These are phyloP conservation scores for Aleiodes alternator DNA, from an alignment of 2,888 invertebrate genomes.

Conservation along the genomic window DNA sequence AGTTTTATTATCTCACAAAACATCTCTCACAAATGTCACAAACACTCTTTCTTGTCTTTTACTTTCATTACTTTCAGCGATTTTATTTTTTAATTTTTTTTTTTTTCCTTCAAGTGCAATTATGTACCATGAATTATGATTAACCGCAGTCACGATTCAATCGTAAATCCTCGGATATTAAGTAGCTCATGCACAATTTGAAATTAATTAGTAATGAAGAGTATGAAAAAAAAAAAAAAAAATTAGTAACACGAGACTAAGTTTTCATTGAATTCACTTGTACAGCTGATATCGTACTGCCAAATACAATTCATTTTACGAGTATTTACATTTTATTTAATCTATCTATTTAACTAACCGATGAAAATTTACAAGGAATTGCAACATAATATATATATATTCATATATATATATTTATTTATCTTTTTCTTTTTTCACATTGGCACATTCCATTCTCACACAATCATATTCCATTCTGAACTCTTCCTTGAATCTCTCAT, in stretches of 20 bases:
- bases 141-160: slow-evolving; percentile 25
- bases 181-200: slow-evolving; percentile 29
- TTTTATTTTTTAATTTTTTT: not conserved
- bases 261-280: slow-evolving; percentile 15
- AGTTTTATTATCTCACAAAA: slow-evolving; percentile 32
- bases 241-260: slow-evolving; percentile 24
- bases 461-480: slow-evolving; percentile 23
- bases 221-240: slow-evolving; percentile 9
- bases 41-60: slow-evolving; percentile 25
- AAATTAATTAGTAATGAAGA: slow-evolving; percentile 20
- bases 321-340: slow-evolving; percentile 57
- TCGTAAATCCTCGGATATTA: slow-evolving; percentile 29
- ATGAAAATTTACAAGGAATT: slow-evolving; percentile 55
- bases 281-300: not conserved
- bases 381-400: slow-evolving; percentile 46
- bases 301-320: slow-evolving; percentile 37
- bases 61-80: slow-evolving; percentile 13
- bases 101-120: slow-evolving; percentile 3
- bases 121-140: slow-evolving; percentile 25
- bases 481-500: not conserved
- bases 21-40: slow-evolving; percentile 35
- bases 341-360: slow-evolving; percentile 54
- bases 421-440: slow-evolving; percentile 47
- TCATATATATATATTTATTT: slow-evolving; percentile 38
- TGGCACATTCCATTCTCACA: slow-evolving; percentile 53